Base-by-base conservation (phyloP, 2,888 invertebrate genomes). In the Tinea semifulvella region DNA sequence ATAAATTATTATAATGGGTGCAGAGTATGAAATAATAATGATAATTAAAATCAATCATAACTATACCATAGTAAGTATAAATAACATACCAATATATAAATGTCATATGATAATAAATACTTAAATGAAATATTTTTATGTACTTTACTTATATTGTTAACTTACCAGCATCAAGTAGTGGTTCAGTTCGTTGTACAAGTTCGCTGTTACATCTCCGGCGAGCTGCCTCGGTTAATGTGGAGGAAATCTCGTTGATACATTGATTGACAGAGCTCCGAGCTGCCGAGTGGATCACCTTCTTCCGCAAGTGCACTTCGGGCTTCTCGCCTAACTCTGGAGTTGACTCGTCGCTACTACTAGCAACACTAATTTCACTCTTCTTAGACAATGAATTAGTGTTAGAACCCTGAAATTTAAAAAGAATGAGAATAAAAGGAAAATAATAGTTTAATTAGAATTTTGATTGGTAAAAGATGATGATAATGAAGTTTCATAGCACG, bases 201-300 rank as follows among this genome's bases (percentile, higher is more conserved):
- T 84, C 83, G 60, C 82, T 82, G 48, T 77, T 76, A 50, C 82
- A 83, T 48, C 82, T 67, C 54, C 81, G 75, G 43, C 72, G 57
- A 17, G 68, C 65, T 46, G 67, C 72, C 48, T 77, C 80, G 1
- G 68, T 72, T 40, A 81, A 57, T 52, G 80, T 84, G n/a, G 82
- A 75, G 27, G 88, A 88, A 52, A 90, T 68, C 63, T 90, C 90
- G 56, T 84, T 88, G 53, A 90, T 87, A 62, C 89, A 90, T 67
- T 89, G 88, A 57, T 85, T 84, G 7, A 86, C 81, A 1, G 80
- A 81, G 53, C 70, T 81, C 45, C 80, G 63, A 50, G 82, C 81
- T 2, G 68, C 76, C 18, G 68, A 52, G 38, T 61, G 63, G 20
- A 63, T 60, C 1, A 73, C 67, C 50, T 76, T 80, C 25, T 55